A percentile compares a stretch with the other conserved stretches of the same genome.
Evolutionary conservation across 1,140 invertebrate species (phyloP).

Genomic region (Battus philenor): DNA sequence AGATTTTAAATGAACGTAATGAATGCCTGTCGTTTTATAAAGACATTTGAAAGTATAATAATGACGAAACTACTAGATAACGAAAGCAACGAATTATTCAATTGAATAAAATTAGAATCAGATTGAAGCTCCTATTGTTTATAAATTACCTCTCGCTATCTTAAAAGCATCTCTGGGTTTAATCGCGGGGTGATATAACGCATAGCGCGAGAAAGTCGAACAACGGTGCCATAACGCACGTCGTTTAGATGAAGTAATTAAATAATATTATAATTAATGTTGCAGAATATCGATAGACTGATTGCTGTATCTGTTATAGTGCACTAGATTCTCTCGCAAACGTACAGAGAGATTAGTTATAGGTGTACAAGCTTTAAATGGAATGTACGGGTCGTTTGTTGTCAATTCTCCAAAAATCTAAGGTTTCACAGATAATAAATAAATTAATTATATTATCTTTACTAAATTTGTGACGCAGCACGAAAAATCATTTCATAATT

Average conservation of each 20-base stretch:
- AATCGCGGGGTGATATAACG: constrained; percentile 5
- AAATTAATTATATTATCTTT: too few relatives aligned
- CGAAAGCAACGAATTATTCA: constrained; percentile 11
- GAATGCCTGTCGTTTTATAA: constrained; percentile 11
- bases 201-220: constrained; percentile 2
- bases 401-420: too few relatives aligned
- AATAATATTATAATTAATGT: constrained; percentile 18
- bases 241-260: constrained; percentile 22
- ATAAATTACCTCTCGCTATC: constrained; percentile 17
- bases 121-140: constrained; percentile 13
- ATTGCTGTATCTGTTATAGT: too few relatives aligned
- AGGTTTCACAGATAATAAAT: too few relatives aligned
- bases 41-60: constrained; percentile 12
- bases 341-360: too few relatives aligned
- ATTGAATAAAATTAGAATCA: constrained; percentile 13
- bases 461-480: too few relatives aligned
- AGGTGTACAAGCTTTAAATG: too few relatives aligned
- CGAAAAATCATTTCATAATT: too few relatives aligned
- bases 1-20: constrained; percentile 7
- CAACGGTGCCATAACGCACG: constrained; percentile 11
- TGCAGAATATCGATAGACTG: background rate
- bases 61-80: constrained; percentile 10
- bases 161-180: constrained; percentile 26
- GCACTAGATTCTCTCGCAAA: too few relatives aligned
- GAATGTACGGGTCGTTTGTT: too few relatives aligned